Evolutionary conservation across 2,888 invertebrate species (phyloP).

Genomic region (Papilio demoleus): DNA sequence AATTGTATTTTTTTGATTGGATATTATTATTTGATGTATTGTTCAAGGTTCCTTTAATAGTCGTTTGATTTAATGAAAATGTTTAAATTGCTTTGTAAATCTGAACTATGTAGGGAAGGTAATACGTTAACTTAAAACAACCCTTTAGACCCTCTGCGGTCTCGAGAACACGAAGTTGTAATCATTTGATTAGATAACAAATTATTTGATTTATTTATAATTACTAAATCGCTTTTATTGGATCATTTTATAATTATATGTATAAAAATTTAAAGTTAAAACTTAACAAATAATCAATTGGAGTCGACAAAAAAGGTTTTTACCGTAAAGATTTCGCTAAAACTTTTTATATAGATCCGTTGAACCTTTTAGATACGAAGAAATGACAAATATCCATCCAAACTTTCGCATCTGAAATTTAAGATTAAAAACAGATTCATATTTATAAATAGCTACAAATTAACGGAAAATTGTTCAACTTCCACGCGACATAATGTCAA

Average conservation of each 20-base stretch:
- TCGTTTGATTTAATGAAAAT: background rate
- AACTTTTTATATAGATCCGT: no score
- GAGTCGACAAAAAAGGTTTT: no score
- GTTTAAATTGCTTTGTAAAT: background rate
- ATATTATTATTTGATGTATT: background rate
- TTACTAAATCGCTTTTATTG: background rate
- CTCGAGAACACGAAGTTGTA: background rate
- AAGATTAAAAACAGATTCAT: background rate
- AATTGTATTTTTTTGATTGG: no score
- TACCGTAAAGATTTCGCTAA: no score
- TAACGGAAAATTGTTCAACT: background rate
- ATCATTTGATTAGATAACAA: slow-evolving; percentile 4
- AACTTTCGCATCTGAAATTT: no score
- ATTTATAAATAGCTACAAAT: background rate
- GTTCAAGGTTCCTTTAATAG: background rate
- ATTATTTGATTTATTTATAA: background rate
- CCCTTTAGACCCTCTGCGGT: slow-evolving; percentile 18
- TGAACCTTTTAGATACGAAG: no score
- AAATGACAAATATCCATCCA: no score
- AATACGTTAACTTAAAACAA: slow-evolving; percentile 21
- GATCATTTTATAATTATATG: no score
- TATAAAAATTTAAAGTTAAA: no score
- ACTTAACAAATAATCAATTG: no score
- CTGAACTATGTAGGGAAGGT: slow-evolving; percentile 3
- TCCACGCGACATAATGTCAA: slow-evolving; percentile 13